These are phyloP conservation scores for Dermatophagoides farinae DNA, from an alignment of 1,140 invertebrate species.

Conservation along the genomic window DNA sequence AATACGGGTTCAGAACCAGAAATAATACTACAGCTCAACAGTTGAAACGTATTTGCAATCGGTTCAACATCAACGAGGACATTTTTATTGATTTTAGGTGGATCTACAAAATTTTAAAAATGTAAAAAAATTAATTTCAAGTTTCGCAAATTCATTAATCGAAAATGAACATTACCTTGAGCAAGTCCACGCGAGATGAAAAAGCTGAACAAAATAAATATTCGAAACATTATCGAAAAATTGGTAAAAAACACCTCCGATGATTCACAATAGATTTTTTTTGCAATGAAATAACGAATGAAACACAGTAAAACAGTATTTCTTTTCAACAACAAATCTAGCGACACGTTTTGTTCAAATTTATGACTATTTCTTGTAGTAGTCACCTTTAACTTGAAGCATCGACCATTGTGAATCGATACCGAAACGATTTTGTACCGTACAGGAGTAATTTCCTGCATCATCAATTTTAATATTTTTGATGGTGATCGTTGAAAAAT, in stretches of 20 bases:
- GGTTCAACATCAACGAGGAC: not conserved
- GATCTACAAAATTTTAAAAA: not conserved
- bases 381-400: not conserved
- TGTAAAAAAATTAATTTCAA: not conserved
- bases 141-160: not conserved
- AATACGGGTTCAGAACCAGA: not conserved
- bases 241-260: not conserved
- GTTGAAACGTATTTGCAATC: not conserved
- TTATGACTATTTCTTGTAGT: not conserved
- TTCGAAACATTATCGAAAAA: not conserved
- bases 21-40: not conserved
- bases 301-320: not conserved
- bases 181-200: not conserved
- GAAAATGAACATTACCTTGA: not conserved
- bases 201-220: not conserved
- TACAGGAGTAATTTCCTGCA: not conserved
- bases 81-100: not conserved
- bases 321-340: not conserved
- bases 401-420: not conserved
- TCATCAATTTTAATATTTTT: not conserved
- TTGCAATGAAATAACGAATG: not conserved
- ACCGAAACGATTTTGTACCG: not conserved
- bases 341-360: conserved; percentile 1
- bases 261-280: not conserved
- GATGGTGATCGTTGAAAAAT: not conserved